These are phyloP conservation scores for Paragorgia papillata DNA, from an alignment of 92 coral and sea anemone genomes.

Conservation along the genomic window DNA sequence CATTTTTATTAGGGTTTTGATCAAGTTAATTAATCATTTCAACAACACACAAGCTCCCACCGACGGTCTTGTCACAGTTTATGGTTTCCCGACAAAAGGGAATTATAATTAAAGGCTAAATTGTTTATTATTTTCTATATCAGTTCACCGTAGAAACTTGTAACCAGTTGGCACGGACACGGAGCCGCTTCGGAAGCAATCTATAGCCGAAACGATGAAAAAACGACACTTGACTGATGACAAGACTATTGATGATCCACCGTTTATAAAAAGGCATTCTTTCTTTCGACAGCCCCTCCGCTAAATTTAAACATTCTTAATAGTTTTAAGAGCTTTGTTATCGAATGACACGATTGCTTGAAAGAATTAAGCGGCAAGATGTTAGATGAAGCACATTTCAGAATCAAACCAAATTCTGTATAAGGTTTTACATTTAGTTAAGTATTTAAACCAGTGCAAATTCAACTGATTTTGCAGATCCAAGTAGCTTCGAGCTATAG, in stretches of 20 bases:
- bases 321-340: not conserved
- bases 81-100: slow-evolving; percentile 37
- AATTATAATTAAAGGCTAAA: slow-evolving; percentile 20
- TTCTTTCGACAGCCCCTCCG: not conserved
- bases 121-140: slow-evolving; percentile 21
- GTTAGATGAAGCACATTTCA: not conserved
- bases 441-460: too few relatives aligned
- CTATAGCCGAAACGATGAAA: not conserved
- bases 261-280: not conserved
- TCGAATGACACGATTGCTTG: not conserved
- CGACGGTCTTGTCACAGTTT: slow-evolving; percentile 25
- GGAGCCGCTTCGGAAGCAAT: not conserved
- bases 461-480: too few relatives aligned
- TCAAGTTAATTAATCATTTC: slow-evolving; percentile 23
- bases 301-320: not conserved
- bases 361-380: not conserved
- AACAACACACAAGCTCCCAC: slow-evolving; percentile 12
- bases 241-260: too few relatives aligned
- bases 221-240: too few relatives aligned
- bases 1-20: slow-evolving; percentile 7
- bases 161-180: not conserved
- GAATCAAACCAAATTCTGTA: not conserved
- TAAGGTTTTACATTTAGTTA: too few relatives aligned
- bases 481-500: too few relatives aligned
- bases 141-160: slow-evolving; percentile 1